Percentiles rank a stretch among this genome's conserved stretches.
phyloP scores from a whole-genome alignment of 2,113 vertebrate genomes.

The Narcine bancroftii region DNA sequence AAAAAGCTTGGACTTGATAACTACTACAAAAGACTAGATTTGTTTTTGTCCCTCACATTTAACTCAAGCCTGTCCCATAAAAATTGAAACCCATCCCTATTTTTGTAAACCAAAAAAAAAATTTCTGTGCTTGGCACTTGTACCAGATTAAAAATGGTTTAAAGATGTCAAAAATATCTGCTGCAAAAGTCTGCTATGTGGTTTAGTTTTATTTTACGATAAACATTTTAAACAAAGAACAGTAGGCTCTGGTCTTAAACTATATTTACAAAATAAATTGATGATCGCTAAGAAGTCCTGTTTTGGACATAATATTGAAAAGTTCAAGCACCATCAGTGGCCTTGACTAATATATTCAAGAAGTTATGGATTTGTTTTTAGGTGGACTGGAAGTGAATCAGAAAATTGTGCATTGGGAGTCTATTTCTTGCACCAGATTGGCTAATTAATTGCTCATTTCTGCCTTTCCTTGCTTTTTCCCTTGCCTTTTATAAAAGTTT shows the following conservation, averaged over 20 bases:
- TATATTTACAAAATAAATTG: slow-evolving; percentile 1
- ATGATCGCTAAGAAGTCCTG: neutral
- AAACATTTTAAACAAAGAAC: neutral
- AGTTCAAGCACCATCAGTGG: neutral
- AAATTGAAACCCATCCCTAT: neutral
- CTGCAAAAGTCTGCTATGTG: neutral
- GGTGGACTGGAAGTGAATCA: neutral
- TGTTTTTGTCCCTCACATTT: neutral
- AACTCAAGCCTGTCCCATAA: neutral
- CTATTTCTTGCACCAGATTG: neutral
- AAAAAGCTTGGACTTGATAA: neutral
- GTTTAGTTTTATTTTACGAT: neutral
- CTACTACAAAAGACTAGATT: neutral
- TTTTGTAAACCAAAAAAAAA: neutral
- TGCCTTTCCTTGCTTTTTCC: neutral
- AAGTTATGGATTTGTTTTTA: neutral
- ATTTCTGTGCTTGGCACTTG: neutral
- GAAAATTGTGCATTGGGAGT: neutral
- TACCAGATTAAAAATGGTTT: neutral
- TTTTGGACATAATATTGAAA: neutral
- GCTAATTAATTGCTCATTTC: neutral
- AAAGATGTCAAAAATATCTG: neutral
- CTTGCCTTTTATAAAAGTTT: neutral
- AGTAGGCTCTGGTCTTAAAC: neutral
- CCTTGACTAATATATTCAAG: neutral